A percentile compares a stretch with the other conserved stretches of the same genome.
These are phyloP conservation scores for Cosmia pyralina DNA, from an alignment of 2,888 invertebrate species.

Conservation along the genomic window DNA sequence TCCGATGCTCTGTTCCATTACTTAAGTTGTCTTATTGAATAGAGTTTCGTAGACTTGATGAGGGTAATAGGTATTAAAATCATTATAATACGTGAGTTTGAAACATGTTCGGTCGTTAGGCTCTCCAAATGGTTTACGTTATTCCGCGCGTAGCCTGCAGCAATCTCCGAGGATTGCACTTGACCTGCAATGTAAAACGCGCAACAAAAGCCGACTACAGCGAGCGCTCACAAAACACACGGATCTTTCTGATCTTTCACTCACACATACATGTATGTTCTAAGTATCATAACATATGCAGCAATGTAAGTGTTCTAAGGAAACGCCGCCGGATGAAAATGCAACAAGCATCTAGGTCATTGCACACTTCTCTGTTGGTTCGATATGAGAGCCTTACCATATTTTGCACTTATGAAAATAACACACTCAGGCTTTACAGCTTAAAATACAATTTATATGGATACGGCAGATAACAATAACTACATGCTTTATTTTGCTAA, in stretches of 20 bases:
- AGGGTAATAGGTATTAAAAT: constrained; percentile 14
- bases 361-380: constrained; percentile 63
- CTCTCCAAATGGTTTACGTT: constrained; percentile 70
- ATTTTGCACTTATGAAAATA: constrained; percentile 45
- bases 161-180: constrained; percentile 83
- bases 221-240: constrained; percentile 69
- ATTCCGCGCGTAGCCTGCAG: constrained; percentile 71
- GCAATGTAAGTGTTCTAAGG: constrained; percentile 59
- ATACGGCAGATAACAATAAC: neutral
- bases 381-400: constrained; percentile 40
- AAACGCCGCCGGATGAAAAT: constrained; percentile 61
- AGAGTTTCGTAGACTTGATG: constrained; percentile 1
- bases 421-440: neutral
- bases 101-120: constrained; percentile 46
- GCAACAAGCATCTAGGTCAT: constrained; percentile 72
- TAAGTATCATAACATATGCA: constrained; percentile 57
- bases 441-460: constrained; percentile 3
- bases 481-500: neutral
- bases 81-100: constrained; percentile 23
- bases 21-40: constrained; percentile 45
- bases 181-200: constrained; percentile 84
- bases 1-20: constrained; percentile 70
- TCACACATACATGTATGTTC: constrained; percentile 43
- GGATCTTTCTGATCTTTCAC: constrained; percentile 65
- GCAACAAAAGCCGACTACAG: constrained; percentile 76